These are phyloP conservation scores for Temnothorax longispinosus DNA, from an alignment of 1,140 invertebrate species.

Conservation along the genomic window DNA sequence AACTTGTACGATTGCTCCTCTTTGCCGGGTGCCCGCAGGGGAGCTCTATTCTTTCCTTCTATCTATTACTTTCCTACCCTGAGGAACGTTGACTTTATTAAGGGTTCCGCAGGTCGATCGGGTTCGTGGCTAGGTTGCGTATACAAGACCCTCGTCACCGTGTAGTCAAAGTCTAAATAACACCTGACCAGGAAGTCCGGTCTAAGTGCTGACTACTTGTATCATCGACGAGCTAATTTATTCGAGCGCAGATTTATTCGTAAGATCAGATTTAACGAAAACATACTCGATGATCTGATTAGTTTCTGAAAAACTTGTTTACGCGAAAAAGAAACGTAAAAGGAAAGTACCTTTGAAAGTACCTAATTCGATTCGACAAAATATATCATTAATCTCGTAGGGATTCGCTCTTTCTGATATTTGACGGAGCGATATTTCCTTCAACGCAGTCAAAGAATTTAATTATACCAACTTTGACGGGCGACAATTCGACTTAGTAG, in stretches of 20 bases:
- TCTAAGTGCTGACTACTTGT: neutral
- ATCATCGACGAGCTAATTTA: conserved; percentile 1
- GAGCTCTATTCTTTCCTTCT: neutral
- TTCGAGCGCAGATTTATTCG: neutral
- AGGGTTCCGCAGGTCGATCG: conserved; percentile 13
- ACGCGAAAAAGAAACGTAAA: neutral
- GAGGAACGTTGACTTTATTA: conserved; percentile 35
- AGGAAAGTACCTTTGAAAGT: neutral
- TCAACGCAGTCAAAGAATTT: conserved; percentile 26
- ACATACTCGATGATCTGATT: neutral
- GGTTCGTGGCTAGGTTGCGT: neutral
- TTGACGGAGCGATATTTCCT: neutral
- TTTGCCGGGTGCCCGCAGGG: conserved; percentile 26
- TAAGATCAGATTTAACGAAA: neutral
- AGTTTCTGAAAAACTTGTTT: neutral
- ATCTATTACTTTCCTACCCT: conserved; percentile 15
- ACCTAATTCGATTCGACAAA: neutral
- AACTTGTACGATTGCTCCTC: conserved; percentile 15
- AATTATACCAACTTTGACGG: neutral
- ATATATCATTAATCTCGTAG: neutral
- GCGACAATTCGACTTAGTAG: neutral
- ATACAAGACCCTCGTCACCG: conserved; percentile 38
- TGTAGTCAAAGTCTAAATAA: conserved; percentile 29
- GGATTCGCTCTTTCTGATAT: neutral
- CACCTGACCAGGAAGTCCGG: neutral